Percentiles rank a stretch among this genome's conserved stretches.
Conservation (phyloP, 37 sponge, comb jelly and placozoan genomes). For the Amphimedon queenslandica region DNA sequence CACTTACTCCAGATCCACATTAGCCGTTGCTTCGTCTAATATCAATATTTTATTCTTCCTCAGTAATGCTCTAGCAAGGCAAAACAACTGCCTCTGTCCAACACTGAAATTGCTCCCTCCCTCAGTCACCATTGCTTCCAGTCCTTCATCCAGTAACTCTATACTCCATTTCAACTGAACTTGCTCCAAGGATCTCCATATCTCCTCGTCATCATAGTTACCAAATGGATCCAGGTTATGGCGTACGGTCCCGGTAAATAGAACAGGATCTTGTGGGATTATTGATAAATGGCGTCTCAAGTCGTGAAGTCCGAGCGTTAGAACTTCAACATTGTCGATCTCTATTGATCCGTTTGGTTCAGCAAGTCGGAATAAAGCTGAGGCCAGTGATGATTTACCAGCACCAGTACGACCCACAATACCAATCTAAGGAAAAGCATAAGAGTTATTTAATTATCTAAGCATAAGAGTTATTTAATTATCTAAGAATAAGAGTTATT, state of each 20-base stretch:
- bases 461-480: not conserved
- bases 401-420: slow-evolving; percentile 94
- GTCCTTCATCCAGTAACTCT: slow-evolving; percentile 40
- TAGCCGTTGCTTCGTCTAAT: slow-evolving; percentile 82
- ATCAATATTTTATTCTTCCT: slow-evolving; percentile 68
- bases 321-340: slow-evolving; percentile 72
- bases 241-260: slow-evolving; percentile 86
- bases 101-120: slow-evolving; percentile 72
- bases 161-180: slow-evolving; percentile 72
- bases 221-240: slow-evolving; percentile 91
- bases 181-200: slow-evolving; percentile 82
- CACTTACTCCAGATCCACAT: slow-evolving; percentile 67
- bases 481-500: not conserved
- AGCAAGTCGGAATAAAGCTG: slow-evolving; percentile 83
- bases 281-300: slow-evolving; percentile 75
- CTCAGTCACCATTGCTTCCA: slow-evolving; percentile 56
- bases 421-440: slow-evolving; percentile 52
- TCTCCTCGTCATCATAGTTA: slow-evolving; percentile 50
- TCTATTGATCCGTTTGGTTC: slow-evolving; percentile 74
- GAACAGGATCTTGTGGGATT: slow-evolving; percentile 93
- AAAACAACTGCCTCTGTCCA: slow-evolving; percentile 74
- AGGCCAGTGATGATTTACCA: slow-evolving; percentile 84
- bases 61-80: slow-evolving; percentile 70
- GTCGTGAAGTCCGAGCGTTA: slow-evolving; percentile 76
- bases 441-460: not conserved